These are phyloP conservation scores for Aphelocoma coerulescens DNA, from an alignment of 2,113 vertebrate genomes.

Conservation along the genomic window DNA sequence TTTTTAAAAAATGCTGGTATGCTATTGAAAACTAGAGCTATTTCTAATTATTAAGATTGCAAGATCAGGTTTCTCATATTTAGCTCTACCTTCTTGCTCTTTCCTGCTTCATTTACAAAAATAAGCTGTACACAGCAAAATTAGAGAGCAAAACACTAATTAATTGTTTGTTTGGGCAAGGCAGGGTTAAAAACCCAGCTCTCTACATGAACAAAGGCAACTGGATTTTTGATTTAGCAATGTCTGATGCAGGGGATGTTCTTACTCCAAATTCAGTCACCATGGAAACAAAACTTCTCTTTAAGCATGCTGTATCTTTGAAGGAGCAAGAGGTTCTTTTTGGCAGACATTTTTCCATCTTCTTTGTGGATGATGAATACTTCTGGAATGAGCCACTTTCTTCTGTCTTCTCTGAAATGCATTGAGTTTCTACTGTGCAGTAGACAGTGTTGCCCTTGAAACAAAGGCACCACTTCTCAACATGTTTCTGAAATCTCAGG, in stretches of 20 bases:
- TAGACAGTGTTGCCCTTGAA: neutral
- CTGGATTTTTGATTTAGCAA: conserved; percentile 41
- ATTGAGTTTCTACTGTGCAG: neutral
- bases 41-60: neutral
- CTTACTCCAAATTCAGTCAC: conserved; percentile 62
- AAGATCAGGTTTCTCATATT: neutral
- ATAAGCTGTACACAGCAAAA: neutral
- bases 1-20: neutral
- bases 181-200: conserved; percentile 27
- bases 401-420: conserved; percentile 11
- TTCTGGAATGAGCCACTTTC: neutral
- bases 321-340: conserved; percentile 30
- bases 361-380: conserved; percentile 28
- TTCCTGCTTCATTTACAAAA: neutral
- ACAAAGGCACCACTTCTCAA: neutral
- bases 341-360: conserved; percentile 37
- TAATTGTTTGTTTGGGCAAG: neutral
- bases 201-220: neutral
- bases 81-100: neutral
- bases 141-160: neutral
- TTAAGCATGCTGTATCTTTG: conserved; percentile 24
- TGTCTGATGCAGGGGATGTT: conserved; percentile 46
- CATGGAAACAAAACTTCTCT: conserved; percentile 65
- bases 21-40: neutral
- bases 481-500: neutral